phyloP scores from a whole-genome alignment of 2,888 invertebrate genomes.

The Pristionchus mayeri region DNA sequence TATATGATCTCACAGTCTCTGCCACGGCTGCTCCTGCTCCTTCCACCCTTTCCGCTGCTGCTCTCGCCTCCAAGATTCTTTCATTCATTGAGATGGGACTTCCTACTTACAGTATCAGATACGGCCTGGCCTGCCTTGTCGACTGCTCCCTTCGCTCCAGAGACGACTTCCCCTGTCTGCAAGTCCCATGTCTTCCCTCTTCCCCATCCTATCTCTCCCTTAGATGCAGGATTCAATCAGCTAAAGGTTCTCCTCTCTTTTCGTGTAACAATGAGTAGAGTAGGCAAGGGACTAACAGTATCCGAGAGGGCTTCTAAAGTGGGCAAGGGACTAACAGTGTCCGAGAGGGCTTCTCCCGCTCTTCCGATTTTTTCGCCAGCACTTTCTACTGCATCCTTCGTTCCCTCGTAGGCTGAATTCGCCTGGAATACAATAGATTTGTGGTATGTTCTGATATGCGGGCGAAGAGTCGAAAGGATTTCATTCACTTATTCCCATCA shows the following conservation, averaged over 20 bases:
- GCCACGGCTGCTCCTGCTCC: neutral
- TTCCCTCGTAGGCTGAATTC: slow-evolving; percentile 32
- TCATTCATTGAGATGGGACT: neutral
- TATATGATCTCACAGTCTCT: slow-evolving; percentile 30
- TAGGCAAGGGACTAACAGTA: neutral
- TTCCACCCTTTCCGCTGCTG: neutral
- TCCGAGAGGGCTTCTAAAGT: slow-evolving; percentile 4
- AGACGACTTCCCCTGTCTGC: neutral
- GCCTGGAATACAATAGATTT: slow-evolving; percentile 20
- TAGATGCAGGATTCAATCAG: neutral
- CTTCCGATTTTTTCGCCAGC: neutral
- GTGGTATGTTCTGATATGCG: neutral
- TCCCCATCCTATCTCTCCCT: neutral
- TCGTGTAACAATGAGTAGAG: slow-evolving; percentile 19
- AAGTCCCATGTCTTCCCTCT: neutral
- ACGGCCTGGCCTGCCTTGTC: neutral
- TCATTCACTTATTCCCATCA: too few species aligned
- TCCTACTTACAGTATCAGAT: slow-evolving; percentile 4
- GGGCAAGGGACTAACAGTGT: neutral
- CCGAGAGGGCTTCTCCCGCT: slow-evolving; percentile 18
- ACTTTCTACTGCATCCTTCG: slow-evolving; percentile 1
- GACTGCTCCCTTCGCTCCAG: slow-evolving; percentile 14
- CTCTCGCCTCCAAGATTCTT: neutral
- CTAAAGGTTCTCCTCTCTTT: neutral
- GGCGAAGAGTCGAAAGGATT: too few species aligned